These are phyloP conservation scores for Salticus scenicus DNA, from an alignment of 2,888 invertebrate species.

Conservation along the genomic window DNA sequence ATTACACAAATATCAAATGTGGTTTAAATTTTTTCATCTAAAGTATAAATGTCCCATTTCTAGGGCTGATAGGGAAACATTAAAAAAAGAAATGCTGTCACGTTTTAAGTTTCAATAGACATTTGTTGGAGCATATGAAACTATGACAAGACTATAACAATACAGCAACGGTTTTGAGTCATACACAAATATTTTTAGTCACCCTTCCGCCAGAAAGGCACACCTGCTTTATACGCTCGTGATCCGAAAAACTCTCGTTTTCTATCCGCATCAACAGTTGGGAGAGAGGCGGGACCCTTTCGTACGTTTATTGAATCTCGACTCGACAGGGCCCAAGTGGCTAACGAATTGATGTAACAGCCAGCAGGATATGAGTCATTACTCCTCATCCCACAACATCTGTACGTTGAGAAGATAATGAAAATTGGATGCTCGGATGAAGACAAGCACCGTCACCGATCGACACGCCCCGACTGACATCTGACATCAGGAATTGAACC, in stretches of 20 bases:
- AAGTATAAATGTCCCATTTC: too few species aligned
- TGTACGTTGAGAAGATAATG: background rate
- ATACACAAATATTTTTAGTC: too few species aligned
- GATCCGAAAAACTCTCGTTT: background rate
- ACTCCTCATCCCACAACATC: slow-evolving; percentile 3
- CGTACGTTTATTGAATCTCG: slow-evolving; percentile 6
- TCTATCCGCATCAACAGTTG: background rate
- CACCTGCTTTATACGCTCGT: background rate
- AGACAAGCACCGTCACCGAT: background rate
- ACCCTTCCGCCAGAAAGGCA: slow-evolving; percentile 7
- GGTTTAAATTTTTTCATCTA: too few species aligned
- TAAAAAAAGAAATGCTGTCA: too few species aligned
- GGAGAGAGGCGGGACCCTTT: too few species aligned
- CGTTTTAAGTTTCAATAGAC: too few species aligned
- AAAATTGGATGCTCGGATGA: background rate
- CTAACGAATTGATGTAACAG: background rate
- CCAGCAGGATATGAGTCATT: slow-evolving; percentile 22
- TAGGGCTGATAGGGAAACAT: too few species aligned
- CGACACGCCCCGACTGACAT: background rate
- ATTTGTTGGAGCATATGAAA: too few species aligned
- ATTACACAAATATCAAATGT: too few species aligned
- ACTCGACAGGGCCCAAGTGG: background rate
- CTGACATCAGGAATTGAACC: too few species aligned
- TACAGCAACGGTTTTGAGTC: too few species aligned
- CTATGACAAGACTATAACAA: too few species aligned